phyloP scores from a whole-genome alignment of 1,140 invertebrate genomes.

The Lepidurus apus region DNA sequence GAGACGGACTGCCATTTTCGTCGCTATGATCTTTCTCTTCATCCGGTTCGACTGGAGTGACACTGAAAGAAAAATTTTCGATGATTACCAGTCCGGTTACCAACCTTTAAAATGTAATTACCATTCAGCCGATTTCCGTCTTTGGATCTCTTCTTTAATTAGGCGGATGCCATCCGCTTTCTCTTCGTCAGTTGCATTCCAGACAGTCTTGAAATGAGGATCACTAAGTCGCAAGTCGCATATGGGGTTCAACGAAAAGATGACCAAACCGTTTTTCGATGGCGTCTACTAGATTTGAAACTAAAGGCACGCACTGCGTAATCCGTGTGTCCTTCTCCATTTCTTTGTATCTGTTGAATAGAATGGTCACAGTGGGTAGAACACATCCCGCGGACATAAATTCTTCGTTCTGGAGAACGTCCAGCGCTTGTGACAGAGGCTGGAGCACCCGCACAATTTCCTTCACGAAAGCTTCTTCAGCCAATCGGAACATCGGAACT shows the following conservation, averaged over 20 bases:
- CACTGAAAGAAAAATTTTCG: conserved; percentile 16
- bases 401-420: conserved; percentile 12
- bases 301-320: conserved; percentile 20
- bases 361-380: not conserved
- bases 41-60: not conserved
- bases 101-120: conserved; percentile 7
- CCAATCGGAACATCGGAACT: conserved; percentile 18
- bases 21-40: conserved; percentile 15
- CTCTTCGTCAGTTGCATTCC: not conserved
- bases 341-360: not conserved
- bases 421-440: not conserved
- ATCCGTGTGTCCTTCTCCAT: conserved; percentile 10
- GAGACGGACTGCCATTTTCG: conserved; percentile 24
- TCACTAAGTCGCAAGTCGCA: conserved; percentile 25
- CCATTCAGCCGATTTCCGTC: conserved; percentile 24
- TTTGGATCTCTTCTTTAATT: conserved; percentile 7
- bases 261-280: conserved; percentile 22
- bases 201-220: not conserved
- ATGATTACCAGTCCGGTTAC: too few relatives aligned
- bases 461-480: not conserved
- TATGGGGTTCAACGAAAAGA: conserved; percentile 22
- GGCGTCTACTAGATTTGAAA: conserved; percentile 20
- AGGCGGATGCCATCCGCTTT: not conserved
- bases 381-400: conserved; percentile 21
- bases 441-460: conserved; percentile 22